A percentile compares a stretch with the other conserved stretches of the same genome.
Conservation (phyloP, 2,797 vertebrate species). For the Gobio occitaniae region DNA sequence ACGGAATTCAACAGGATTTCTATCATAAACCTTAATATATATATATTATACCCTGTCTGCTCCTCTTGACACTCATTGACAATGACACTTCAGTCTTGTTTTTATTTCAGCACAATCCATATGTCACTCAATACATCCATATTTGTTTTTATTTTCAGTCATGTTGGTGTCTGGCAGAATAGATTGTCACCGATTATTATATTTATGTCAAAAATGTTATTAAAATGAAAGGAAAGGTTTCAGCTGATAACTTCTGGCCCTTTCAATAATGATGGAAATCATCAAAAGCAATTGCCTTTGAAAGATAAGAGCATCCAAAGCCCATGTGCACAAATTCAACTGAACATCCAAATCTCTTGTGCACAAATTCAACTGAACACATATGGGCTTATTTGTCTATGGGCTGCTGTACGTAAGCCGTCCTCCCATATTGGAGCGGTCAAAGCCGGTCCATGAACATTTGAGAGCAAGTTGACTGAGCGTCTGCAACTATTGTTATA, state of each 20-base stretch:
- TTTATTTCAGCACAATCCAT: conserved; percentile 12
- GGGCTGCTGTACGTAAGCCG: not conserved
- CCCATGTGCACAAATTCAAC: not conserved
- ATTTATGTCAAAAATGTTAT: conserved; percentile 19
- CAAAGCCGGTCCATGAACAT: not conserved
- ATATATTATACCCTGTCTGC: not conserved
- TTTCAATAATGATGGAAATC: conserved; percentile 14
- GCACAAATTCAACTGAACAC: not conserved
- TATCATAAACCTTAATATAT: not conserved
- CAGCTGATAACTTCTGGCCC: not conserved
- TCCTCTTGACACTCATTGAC: conserved; percentile 18
- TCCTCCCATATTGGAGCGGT: not conserved
- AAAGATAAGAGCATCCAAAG: not conserved
- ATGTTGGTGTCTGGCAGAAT: not conserved
- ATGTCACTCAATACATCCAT: conserved; percentile 11
- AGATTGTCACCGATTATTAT: conserved; percentile 20
- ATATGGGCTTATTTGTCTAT: not conserved
- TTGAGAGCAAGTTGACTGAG: not conserved
- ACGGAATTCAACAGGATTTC: not conserved
- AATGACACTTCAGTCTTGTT: not conserved
- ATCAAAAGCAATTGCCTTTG: not conserved
- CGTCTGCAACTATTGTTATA: not conserved
- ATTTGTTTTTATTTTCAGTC: conserved; percentile 20
- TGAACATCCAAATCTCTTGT: not conserved
- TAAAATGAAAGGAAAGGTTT: not conserved